Conservation (phyloP, 2,888 invertebrate genomes). For the Conchocele bisecta region DNA sequence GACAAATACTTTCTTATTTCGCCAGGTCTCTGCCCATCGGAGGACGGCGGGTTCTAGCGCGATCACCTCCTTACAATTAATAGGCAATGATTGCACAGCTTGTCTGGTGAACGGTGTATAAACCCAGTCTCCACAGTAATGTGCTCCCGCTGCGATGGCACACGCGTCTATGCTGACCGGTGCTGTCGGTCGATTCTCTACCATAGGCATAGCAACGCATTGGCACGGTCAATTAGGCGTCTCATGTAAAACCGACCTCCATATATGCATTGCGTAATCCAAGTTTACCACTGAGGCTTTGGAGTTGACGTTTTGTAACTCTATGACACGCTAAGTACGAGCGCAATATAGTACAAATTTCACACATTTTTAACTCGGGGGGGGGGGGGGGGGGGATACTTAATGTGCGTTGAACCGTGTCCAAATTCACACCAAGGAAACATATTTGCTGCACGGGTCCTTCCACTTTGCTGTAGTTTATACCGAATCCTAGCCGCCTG, state of each 20-base stretch:
- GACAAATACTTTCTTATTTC: slow-evolving; percentile 28
- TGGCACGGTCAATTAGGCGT: background rate
- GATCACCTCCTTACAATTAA: slow-evolving; percentile 25
- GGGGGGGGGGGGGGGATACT: no score
- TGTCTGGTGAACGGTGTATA: slow-evolving; percentile 1
- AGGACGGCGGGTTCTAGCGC: slow-evolving; percentile 11
- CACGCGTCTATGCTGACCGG: slow-evolving; percentile 20
- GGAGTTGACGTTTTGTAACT: slow-evolving; percentile 10
- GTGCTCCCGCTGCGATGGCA: slow-evolving; percentile 19
- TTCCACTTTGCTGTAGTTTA: slow-evolving; percentile 29
- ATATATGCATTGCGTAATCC: slow-evolving; percentile 10
- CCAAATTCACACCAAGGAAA: no score
- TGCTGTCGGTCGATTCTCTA: slow-evolving; percentile 8
- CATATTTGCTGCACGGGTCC: no score
- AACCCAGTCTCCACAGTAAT: slow-evolving; percentile 18
- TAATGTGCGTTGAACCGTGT: no score
- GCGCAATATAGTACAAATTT: no score
- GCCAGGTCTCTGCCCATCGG: slow-evolving; percentile 7
- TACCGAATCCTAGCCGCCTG: slow-evolving; percentile 20
- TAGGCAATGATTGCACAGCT: background rate
- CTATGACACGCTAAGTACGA: no score
- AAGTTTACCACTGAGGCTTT: slow-evolving; percentile 25
- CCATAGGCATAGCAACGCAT: slow-evolving; percentile 25
- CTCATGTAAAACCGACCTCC: slow-evolving; percentile 20
- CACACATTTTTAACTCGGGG: no score